Conservation (phyloP, 2,113 vertebrate genomes). For the Ophthalmolycus amberensis region DNA sequence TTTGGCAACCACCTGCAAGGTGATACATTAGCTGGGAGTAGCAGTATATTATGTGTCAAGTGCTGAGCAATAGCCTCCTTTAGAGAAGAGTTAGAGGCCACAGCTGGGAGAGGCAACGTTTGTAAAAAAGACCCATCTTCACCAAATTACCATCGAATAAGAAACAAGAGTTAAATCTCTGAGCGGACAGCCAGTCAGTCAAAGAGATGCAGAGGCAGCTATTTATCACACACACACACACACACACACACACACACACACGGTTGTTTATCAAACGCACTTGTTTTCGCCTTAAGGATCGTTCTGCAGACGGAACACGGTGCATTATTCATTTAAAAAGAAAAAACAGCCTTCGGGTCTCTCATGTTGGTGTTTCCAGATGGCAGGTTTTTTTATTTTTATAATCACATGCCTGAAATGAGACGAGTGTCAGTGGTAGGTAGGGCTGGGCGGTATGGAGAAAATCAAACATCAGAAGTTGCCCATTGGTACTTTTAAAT, state of each 20-base stretch:
- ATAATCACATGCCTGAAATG: not conserved
- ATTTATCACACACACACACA: not conserved
- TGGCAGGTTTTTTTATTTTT: not conserved
- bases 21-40: conserved; percentile 39
- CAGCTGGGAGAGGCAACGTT: conserved; percentile 25
- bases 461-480: not conserved
- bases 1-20: conserved; percentile 36
- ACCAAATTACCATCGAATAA: conserved; percentile 23
- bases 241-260: not conserved
- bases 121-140: conserved; percentile 36
- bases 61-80: conserved; percentile 41
- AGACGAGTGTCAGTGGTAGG: conserved; percentile 1
- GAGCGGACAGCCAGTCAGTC: not conserved
- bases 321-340: conserved; percentile 30
- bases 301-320: not conserved
- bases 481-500: too few relatives aligned
- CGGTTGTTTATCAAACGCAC: conserved; percentile 2
- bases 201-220: conserved; percentile 10
- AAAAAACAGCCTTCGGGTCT: not conserved
- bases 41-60: conserved; percentile 46
- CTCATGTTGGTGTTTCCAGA: conserved; percentile 15
- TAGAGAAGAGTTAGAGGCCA: conserved; percentile 22
- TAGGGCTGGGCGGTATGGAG: not conserved
- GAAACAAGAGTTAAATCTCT: not conserved
- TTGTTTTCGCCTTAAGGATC: conserved; percentile 27